These are phyloP conservation scores for Opisthograptis luteolata DNA, from an alignment of 2,888 invertebrate genomes.

Conservation along the genomic window DNA sequence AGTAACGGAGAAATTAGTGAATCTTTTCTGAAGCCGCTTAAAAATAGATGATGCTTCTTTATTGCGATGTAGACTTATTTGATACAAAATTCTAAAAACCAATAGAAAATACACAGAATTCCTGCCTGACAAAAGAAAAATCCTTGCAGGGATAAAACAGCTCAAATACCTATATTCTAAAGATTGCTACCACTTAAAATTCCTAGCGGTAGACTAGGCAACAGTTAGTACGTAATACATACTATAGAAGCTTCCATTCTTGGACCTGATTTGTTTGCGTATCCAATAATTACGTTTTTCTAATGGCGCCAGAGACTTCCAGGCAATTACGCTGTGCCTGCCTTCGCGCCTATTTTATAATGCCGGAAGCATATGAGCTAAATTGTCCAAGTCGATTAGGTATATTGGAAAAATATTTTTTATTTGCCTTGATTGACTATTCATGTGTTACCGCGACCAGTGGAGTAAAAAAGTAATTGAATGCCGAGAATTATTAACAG, in stretches of 20 bases:
- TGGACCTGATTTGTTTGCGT: conserved; percentile 63
- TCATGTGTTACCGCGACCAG: conserved; percentile 33
- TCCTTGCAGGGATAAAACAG: conserved; percentile 40
- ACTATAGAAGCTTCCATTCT: conserved; percentile 51
- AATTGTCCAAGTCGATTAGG: conserved; percentile 35
- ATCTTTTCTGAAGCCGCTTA: no score
- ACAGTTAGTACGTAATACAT: conserved; percentile 32
- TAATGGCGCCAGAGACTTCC: conserved; percentile 49
- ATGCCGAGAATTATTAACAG: conserved; percentile 28
- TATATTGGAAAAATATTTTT: conserved; percentile 32
- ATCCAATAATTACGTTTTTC: conserved; percentile 61
- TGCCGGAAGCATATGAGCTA: conserved; percentile 42
- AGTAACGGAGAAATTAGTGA: no score
- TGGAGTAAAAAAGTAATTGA: conserved; percentile 35
- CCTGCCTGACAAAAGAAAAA: conserved; percentile 24
- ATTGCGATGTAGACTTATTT: no score
- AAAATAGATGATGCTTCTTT: no score
- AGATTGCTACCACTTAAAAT: conserved; percentile 70
- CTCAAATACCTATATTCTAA: conserved; percentile 38
- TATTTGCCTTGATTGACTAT: conserved; percentile 33
- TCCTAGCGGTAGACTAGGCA: conserved; percentile 51
- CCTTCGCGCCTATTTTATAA: conserved; percentile 35
- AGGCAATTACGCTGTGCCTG: conserved; percentile 34
- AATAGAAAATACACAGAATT: conserved; percentile 28
- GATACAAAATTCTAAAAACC: background rate